Conservation (phyloP, 2,888 invertebrate species). For the Notodonta dromedarius region DNA sequence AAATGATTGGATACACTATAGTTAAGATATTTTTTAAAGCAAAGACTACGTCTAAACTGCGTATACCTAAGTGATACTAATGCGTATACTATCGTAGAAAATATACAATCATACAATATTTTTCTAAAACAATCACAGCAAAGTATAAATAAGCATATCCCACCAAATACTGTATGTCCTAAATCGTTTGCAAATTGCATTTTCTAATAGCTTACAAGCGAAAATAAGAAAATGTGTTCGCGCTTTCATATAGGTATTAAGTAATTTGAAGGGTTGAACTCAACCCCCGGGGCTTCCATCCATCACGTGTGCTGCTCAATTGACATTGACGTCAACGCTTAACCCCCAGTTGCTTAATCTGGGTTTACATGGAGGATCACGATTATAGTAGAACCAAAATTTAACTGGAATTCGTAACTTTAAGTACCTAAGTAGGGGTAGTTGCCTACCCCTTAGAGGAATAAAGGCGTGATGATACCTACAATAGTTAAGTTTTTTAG, state of each 20-base stretch:
- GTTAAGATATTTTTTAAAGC: too few species aligned
- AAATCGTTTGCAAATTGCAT: constrained; percentile 5
- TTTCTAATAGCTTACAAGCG: constrained; percentile 24
- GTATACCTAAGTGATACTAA: too few species aligned
- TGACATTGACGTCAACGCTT: constrained; percentile 78
- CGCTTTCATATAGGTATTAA: constrained; percentile 47
- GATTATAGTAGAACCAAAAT: too few species aligned
- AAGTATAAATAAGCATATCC: not conserved
- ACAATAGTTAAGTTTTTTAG: too few species aligned
- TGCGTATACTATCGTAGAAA: too few species aligned
- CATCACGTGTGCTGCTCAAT: constrained; percentile 74
- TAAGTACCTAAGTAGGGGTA: too few species aligned
- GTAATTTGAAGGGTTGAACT: constrained; percentile 68
- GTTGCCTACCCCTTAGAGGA: too few species aligned
- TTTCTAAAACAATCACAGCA: not conserved
- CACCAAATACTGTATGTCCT: not conserved
- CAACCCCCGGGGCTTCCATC: constrained; percentile 63
- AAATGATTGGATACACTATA: too few species aligned
- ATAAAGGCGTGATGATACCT: too few species aligned
- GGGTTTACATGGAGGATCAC: constrained; percentile 55
- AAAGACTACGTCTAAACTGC: too few species aligned
- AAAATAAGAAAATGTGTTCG: constrained; percentile 30
- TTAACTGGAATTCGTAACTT: too few species aligned
- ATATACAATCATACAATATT: too few species aligned
- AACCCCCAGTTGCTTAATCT: constrained; percentile 56